Conservation (phyloP, 2,113 vertebrate genomes). For the Montifringilla adamsi region DNA sequence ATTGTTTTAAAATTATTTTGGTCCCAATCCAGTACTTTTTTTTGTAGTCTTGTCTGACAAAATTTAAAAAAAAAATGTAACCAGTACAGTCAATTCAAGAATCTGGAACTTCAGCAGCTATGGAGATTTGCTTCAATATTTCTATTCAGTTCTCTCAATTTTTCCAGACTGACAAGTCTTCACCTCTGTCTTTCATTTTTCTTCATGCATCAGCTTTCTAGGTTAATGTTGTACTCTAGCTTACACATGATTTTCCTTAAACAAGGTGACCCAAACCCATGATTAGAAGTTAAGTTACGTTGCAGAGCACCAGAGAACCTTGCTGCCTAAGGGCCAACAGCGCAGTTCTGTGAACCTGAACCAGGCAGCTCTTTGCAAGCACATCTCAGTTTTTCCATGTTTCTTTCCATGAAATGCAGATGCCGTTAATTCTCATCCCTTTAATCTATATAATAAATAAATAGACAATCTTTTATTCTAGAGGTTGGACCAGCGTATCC, state of each 20-base stretch:
- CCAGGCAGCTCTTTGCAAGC: neutral
- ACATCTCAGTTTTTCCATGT: neutral
- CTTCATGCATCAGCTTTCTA: neutral
- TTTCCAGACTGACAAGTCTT: neutral
- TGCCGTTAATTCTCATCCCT: neutral
- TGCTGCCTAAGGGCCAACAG: neutral
- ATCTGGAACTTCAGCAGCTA: neutral
- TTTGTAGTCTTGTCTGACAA: neutral
- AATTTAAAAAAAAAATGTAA: neutral
- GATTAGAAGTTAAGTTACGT: neutral
- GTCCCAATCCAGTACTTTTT: neutral
- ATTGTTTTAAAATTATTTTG: neutral
- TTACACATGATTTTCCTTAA: neutral
- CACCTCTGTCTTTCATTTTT: neutral
- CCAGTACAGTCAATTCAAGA: neutral
- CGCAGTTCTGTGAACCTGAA: neutral
- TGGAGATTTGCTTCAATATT: neutral
- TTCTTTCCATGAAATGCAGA: neutral
- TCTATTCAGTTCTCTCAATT: neutral
- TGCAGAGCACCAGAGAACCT: neutral
- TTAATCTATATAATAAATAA: neutral
- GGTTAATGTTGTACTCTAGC: neutral
- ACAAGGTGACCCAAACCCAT: neutral
- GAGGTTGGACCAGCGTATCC: fast-evolving
- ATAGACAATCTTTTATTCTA: neutral